Base-by-base conservation (phyloP, 2,797 vertebrate genomes). In the Acanthiza pusilla region DNA sequence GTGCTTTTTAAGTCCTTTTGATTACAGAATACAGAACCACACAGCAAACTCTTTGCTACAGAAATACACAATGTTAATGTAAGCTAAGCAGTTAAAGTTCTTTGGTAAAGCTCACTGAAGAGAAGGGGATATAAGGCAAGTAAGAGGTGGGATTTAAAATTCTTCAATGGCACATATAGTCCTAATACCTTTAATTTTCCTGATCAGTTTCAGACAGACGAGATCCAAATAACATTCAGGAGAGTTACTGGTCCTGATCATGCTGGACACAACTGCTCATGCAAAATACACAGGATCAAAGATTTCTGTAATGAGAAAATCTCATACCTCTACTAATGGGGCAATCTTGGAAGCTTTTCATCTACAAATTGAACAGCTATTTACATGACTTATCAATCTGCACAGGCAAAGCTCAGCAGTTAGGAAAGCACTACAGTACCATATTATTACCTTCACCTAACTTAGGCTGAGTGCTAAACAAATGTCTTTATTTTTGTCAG, bases 141-240 rank as follows among this genome's bases (percentile, higher is more conserved):
- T 85, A 81, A 67, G 48, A 81, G 23, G 29, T 55, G 29, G 32
- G 70, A 85, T 85, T 82, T 81, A 51, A 78, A 78, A 76, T 68
- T 89, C 54, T 81, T 76, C 74, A 74, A 1, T 48, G 50, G 43
- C 51, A 84, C 18, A 22, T 27, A 55, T 5, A 47, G 36, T 51
- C 34, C 47, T 72, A 88, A 95, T 75, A 68, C 23, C n/a, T 91
- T 72, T 78, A 68, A 75, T 92, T 87, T 94, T 87, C 50, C 84
- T 65, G 32, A 75, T 58, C 77, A 81, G 62, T 50, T 67, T 65
- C 50, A 81, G 80, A 54, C 42, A 73, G 86, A 58, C 19, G 87
- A 92, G 55, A 72, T 13, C 50, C 62, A 58, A 87, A 54, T 13
- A 58, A 45, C 32, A 32, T 40, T 72, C 62, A 82, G 74, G 47